Evolutionary conservation across 1,140 invertebrate genomes (phyloP).

Genomic region (Neodiprion virginianus): DNA sequence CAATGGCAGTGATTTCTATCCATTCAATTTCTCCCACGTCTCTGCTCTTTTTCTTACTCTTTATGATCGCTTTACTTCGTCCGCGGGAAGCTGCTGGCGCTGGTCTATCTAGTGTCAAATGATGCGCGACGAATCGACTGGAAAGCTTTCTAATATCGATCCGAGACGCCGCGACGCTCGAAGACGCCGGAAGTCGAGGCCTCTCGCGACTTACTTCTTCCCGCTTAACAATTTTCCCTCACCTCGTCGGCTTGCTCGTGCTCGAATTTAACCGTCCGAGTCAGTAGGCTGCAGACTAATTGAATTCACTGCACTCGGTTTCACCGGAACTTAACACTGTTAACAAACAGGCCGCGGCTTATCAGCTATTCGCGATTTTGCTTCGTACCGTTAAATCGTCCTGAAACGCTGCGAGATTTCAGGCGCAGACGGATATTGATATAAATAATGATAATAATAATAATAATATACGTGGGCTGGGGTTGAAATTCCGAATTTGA

Average conservation of each 20-base stretch:
- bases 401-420: too few relatives aligned
- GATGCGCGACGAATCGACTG: constrained; percentile 55
- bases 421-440: too few relatives aligned
- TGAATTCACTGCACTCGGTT: too few relatives aligned
- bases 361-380: background rate
- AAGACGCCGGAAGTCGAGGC: background rate
- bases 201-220: constrained; percentile 11
- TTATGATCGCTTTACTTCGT: constrained; percentile 31
- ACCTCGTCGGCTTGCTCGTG: constrained; percentile 20
- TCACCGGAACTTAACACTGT: too few relatives aligned
- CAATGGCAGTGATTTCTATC: constrained; percentile 56
- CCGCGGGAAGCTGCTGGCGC: constrained; percentile 18
- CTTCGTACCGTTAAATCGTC: background rate
- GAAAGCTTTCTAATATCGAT: constrained; percentile 56
- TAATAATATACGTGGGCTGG: too few relatives aligned
- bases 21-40: constrained; percentile 37
- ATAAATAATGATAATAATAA: too few relatives aligned
- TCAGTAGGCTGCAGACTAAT: too few relatives aligned
- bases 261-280: too few relatives aligned
- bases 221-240: constrained; percentile 19
- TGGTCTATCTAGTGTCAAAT: constrained; percentile 55
- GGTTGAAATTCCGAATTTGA: too few relatives aligned
- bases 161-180: constrained; percentile 15
- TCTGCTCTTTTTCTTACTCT: constrained; percentile 23
- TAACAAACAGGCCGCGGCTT: constrained; percentile 15